Base-by-base conservation (phyloP, 2,113 vertebrate genomes). In the Dissostichus mawsoni region DNA sequence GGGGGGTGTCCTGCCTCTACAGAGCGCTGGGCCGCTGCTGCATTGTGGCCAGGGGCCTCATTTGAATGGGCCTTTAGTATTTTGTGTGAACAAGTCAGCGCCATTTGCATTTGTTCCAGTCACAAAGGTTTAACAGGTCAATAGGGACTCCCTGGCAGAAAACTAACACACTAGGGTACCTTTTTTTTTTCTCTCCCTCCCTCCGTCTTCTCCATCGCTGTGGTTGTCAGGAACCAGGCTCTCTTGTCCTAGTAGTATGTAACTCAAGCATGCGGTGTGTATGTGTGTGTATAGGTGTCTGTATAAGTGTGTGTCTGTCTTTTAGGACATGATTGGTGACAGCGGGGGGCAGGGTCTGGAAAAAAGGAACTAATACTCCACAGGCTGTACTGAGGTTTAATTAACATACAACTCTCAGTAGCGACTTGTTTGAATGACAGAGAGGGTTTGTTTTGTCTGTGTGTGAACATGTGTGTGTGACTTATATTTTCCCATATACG, bases 41-140 rank as follows among this genome's bases (percentile, higher is more conserved):
- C 95, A 96, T 96, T 97, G 96, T 97, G 94, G 94, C 91, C 83
- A 33, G 73, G 91, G 94, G 94, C 95, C 95, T 94, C 87, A 95
- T 95, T 96, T 97, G 95, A 97, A 97, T 96, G 94, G 94, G 94
- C 93, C 94, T 94, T 97, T 95, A 95, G 95, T 96, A 95, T 96
- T 94, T 94, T 94, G 90, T 95, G 94, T 94, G 97, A 96, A 95
- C 96, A 96, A 97, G 96, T 97, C 95, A 96, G 95, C 92, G 95
- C 95, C 94, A 97, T 97, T 97, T 97, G 96, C 97, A 97, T 98
- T 97, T 97, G 95, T 96, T 97, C 96, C 96, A 97, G 96, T 97
- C 97, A 96, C 95, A 96, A 96, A 96, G 96, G 96, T 96, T 96
- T 97, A 96, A 92, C 96, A 97, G 97, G 97, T 97, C 96, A 97